Conservation (phyloP, 2,888 invertebrate species). For the Hermaeophaga mercurialis region DNA sequence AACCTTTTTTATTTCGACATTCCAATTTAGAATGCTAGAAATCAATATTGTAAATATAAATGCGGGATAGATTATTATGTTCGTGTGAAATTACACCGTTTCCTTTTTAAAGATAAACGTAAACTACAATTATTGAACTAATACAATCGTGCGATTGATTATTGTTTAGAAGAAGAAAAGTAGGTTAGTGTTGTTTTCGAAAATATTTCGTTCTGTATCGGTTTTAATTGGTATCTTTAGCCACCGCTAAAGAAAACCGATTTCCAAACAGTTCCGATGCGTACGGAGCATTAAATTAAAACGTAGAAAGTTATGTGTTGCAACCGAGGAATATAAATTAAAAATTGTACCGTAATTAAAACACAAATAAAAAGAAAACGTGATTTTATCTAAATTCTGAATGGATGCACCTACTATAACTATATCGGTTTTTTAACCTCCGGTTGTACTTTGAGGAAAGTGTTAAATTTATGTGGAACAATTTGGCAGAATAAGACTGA, state of each 20-base stretch:
- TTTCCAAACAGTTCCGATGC: slow-evolving; percentile 24
- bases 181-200: slow-evolving; percentile 17
- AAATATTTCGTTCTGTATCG: slow-evolving; percentile 10
- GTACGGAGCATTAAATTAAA: slow-evolving; percentile 23
- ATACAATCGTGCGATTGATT: not conserved
- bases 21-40: too few species aligned
- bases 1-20: too few species aligned
- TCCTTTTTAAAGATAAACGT: too few species aligned
- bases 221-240: slow-evolving; percentile 1
- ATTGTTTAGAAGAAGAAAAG: slow-evolving; percentile 5
- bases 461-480: not conserved
- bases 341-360: slow-evolving; percentile 16
- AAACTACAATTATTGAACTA: slow-evolving; percentile 2
- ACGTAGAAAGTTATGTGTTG: slow-evolving; percentile 23
- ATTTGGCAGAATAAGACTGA: too few species aligned
- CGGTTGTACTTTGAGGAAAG: not conserved
- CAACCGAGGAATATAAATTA: slow-evolving; percentile 23
- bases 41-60: too few species aligned
- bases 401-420: slow-evolving; percentile 1
- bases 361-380: slow-evolving; percentile 13
- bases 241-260: slow-evolving; percentile 12
- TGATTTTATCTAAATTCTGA: slow-evolving; percentile 12
- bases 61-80: too few species aligned
- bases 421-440: slow-evolving; percentile 3
- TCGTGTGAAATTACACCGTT: too few species aligned